Evolutionary conservation across 2,113 vertebrate species (phyloP).

Genomic region (Colius striatus): DNA sequence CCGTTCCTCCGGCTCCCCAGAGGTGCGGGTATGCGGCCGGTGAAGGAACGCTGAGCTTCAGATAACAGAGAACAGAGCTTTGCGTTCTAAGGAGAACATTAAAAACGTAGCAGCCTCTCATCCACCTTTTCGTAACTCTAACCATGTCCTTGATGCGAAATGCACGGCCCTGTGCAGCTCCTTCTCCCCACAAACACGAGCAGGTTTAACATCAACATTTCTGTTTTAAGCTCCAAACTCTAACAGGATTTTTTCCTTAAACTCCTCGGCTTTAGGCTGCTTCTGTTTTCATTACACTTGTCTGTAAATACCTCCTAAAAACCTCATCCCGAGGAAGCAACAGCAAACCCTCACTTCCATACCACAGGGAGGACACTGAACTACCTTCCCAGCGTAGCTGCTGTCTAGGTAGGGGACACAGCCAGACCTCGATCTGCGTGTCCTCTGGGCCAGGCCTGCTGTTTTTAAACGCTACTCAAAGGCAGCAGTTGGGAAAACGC

Average conservation of each 20-base stretch:
- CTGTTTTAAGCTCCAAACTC: neutral
- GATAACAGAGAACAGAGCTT: neutral
- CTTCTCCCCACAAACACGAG: neutral
- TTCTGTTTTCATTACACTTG: neutral
- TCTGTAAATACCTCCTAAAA: slow-evolving; percentile 4
- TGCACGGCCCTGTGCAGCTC: neutral
- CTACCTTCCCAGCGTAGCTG: neutral
- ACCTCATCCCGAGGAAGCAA: neutral
- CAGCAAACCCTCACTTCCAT: neutral
- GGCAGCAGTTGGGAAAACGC: neutral
- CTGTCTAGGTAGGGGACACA: neutral
- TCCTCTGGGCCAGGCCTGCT: neutral
- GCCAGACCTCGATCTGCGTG: neutral
- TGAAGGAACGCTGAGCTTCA: neutral
- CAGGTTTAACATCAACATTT: neutral
- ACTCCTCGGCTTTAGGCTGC: neutral
- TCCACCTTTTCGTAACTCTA: neutral
- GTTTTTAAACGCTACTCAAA: neutral
- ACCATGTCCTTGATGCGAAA: neutral
- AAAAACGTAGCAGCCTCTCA: neutral
- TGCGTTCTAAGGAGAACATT: neutral
- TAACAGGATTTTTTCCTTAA: neutral
- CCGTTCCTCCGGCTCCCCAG: accelerated
- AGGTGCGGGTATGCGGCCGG: neutral
- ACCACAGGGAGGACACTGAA: neutral